Percentiles rank a stretch among this genome's conserved stretches.
phyloP scores from a whole-genome alignment of 2,113 vertebrate species.

The Sinocyclocheilus anophthalmus region DNA sequence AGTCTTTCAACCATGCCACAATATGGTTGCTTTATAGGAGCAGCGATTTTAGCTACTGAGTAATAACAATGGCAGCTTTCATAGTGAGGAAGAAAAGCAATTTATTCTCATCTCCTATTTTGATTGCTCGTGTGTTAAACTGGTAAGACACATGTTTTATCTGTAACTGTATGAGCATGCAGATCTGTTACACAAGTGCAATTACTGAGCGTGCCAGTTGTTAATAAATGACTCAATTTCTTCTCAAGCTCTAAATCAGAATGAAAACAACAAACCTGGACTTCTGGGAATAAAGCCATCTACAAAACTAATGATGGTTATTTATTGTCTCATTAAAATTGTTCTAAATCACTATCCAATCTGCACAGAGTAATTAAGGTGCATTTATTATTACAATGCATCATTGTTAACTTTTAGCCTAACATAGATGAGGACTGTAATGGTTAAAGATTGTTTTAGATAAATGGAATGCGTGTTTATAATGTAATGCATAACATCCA shows the following conservation, averaged over 20 bases:
- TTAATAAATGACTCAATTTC: slow-evolving; percentile 20
- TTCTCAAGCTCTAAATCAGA: slow-evolving; percentile 1
- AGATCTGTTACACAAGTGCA: slow-evolving; percentile 24
- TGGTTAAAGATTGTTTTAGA: neutral
- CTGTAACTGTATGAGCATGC: neutral
- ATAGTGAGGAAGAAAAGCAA: neutral
- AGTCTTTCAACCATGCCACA: neutral
- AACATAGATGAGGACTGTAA: neutral
- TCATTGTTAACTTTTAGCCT: neutral
- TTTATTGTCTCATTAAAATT: neutral
- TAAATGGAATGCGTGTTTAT: neutral
- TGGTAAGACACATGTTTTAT: slow-evolving; percentile 17
- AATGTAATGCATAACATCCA: neutral
- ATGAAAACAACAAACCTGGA: neutral
- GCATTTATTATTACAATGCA: neutral
- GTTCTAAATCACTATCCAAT: neutral
- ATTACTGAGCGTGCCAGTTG: slow-evolving; percentile 8
- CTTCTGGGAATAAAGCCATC: neutral
- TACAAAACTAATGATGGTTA: neutral
- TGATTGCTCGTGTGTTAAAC: slow-evolving; percentile 17
- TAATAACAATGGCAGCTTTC: slow-evolving; percentile 23
- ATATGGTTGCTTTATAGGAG: neutral
- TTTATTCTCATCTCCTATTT: neutral
- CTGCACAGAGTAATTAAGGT: neutral
- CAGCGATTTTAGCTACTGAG: slow-evolving; percentile 3